These are phyloP conservation scores for Drosophila micromelanica DNA, from an alignment of 1,140 invertebrate genomes.

Conservation along the genomic window DNA sequence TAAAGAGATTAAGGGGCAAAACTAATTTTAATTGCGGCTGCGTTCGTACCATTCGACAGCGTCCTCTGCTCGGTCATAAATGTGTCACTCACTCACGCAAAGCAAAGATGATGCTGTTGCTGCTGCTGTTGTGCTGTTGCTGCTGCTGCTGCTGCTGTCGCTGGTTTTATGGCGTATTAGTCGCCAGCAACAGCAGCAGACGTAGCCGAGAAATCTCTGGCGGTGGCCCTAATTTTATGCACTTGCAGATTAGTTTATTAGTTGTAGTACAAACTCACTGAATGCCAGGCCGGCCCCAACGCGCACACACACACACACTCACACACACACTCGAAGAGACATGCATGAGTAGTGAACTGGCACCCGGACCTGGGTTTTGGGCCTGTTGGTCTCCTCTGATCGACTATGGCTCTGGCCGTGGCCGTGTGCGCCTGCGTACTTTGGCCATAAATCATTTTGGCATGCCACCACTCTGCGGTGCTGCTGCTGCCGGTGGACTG, in stretches of 20 bases:
- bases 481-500: slow-evolving; percentile 36
- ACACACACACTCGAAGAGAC: neutral
- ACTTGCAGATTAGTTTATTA: slow-evolving; percentile 83
- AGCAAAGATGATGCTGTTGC: slow-evolving; percentile 8
- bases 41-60: slow-evolving; percentile 15
- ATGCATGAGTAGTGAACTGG: neutral
- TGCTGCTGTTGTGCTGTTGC: slow-evolving; percentile 22
- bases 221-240: slow-evolving; percentile 81
- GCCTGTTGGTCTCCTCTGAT: slow-evolving; percentile 4
- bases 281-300: slow-evolving; percentile 40
- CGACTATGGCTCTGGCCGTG: slow-evolving; percentile 57
- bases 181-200: slow-evolving; percentile 36
- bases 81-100: slow-evolving; percentile 70
- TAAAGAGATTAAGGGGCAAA: slow-evolving; percentile 80
- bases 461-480: slow-evolving; percentile 69
- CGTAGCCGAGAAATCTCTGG: slow-evolving; percentile 47
- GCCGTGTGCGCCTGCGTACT: slow-evolving; percentile 76
- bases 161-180: slow-evolving; percentile 61
- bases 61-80: slow-evolving; percentile 63
- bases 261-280: slow-evolving; percentile 79
- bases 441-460: slow-evolving; percentile 83
- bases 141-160: slow-evolving; percentile 25
- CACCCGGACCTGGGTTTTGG: neutral
- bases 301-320: slow-evolving; percentile 6
- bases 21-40: slow-evolving; percentile 76